Evolutionary conservation across 2,113 vertebrate species (phyloP), one percentile per base, ranked within the genome.

Genomic region (Nerophis ophidion): DNA sequence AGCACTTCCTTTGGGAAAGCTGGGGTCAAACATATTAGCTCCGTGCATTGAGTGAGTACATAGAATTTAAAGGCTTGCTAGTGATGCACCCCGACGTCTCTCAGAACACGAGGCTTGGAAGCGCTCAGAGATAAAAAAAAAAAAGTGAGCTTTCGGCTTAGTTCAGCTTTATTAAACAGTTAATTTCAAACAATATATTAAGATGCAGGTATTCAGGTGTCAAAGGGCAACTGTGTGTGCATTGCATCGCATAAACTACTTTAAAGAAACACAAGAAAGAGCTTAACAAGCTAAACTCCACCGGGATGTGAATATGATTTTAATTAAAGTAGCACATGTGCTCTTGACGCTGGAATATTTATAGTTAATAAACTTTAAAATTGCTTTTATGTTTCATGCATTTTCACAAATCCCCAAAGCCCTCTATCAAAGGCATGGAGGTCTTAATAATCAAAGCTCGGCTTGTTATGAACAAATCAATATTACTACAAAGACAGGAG

Each of bases 321-420:
- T 75, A 59, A 87, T 86, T 78, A 53, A 16, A 34, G 36, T 16
- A 77, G 50, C 59, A 55, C 60, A 69, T 61, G 63, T 75, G 70
- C 7, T n/a, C 35, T 63, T 65, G 45, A 63, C 61, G 57, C 67
- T 62, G 65, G 60, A 64, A 80, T 82, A 71, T 86, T 84, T 81
- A 70, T 70, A 85, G 82, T 84, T 85, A 81, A 84, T 86, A 84
- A 84, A 85, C 76, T 85, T 86, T 81, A 68, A 86, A 81, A 82
- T 86, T 79, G 84, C 70, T 86, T 88, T 87, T 80, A 83, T 87
- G 82, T 87, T 86, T 83, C 76, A 83, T 84, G 76, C 74, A 84
- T 86, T 85, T 86, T 84, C 62, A 82, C 61, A 76, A 86, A 74
- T 87, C 83, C 85, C 84, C 36, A 51, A 44, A 80, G 83, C 53